Evolutionary conservation across 2,888 invertebrate genomes (phyloP).

Genomic region (Galerucella pusilla): DNA sequence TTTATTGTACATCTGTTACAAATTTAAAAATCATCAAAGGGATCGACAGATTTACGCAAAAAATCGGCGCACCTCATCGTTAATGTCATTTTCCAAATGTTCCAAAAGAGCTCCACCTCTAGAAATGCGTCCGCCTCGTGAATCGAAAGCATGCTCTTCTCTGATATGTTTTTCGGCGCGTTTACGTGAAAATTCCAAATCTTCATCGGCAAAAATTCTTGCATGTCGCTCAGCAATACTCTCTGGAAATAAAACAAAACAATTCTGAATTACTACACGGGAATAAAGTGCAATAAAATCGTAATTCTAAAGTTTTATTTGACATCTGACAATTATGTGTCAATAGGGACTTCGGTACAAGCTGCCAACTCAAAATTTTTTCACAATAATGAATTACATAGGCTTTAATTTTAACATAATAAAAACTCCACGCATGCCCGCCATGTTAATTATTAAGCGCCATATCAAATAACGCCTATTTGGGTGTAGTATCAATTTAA

Average conservation of each 20-base stretch:
- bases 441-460: too few relatives aligned
- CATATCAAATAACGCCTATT: too few relatives aligned
- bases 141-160: slow-evolving; percentile 74
- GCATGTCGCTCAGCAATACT: slow-evolving; percentile 63
- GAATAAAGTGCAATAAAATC: too few relatives aligned
- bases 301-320: too few relatives aligned
- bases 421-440: too few relatives aligned
- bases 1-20: slow-evolving; percentile 9
- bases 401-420: too few relatives aligned
- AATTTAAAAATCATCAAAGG: slow-evolving; percentile 21
- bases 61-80: slow-evolving; percentile 63
- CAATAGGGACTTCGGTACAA: too few relatives aligned
- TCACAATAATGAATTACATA: too few relatives aligned
- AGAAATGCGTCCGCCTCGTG: slow-evolving; percentile 68
- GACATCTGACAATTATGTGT: too few relatives aligned
- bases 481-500: too few relatives aligned
- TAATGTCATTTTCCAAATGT: slow-evolving; percentile 65
- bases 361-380: too few relatives aligned
- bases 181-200: slow-evolving; percentile 66
- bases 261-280: background rate
- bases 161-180: slow-evolving; percentile 66
- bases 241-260: slow-evolving; percentile 14
- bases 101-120: slow-evolving; percentile 56
- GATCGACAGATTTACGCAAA: slow-evolving; percentile 37
- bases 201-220: slow-evolving; percentile 68